phyloP scores from a whole-genome alignment of 2,113 vertebrate genomes.

The Protobothrops mucrosquamatus region DNA sequence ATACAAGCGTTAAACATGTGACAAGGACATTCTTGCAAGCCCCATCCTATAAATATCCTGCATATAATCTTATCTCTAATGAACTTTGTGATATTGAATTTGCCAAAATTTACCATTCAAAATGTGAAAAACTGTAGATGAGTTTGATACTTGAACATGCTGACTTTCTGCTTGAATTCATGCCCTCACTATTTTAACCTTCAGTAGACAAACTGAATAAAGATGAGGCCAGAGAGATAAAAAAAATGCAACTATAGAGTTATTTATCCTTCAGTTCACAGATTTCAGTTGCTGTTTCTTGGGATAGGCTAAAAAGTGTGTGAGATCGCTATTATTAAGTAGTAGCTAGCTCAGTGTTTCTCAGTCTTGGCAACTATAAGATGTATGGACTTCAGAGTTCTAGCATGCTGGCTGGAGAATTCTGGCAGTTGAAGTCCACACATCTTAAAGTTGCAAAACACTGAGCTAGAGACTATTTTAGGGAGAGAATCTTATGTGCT shows the following conservation, averaged over 20 bases:
- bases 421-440: not conserved
- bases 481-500: not conserved
- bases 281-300: not conserved
- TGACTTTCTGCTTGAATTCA: not conserved
- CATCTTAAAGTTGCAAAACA: not conserved
- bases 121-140: not conserved
- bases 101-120: not conserved
- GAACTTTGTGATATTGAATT: not conserved
- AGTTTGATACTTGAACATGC: not conserved
- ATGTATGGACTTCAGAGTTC: not conserved
- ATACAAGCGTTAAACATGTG: not conserved
- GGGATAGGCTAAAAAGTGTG: not conserved
- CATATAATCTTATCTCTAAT: not conserved
- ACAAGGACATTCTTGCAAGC: not conserved
- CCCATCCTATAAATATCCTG: not conserved
- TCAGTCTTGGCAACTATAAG: not conserved
- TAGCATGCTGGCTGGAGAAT: not conserved
- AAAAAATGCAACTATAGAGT: fast-evolving
- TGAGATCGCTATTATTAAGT: not conserved
- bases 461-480: not conserved
- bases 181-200: not conserved
- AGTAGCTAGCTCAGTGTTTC: not conserved
- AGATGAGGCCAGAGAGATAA: not conserved
- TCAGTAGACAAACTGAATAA: not conserved
- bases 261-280: not conserved